A percentile compares a stretch with the other conserved stretches of the same genome.
Evolutionary conservation across 2,797 vertebrate genomes (phyloP).

Genomic region (Chaenodraco wilsoni): DNA sequence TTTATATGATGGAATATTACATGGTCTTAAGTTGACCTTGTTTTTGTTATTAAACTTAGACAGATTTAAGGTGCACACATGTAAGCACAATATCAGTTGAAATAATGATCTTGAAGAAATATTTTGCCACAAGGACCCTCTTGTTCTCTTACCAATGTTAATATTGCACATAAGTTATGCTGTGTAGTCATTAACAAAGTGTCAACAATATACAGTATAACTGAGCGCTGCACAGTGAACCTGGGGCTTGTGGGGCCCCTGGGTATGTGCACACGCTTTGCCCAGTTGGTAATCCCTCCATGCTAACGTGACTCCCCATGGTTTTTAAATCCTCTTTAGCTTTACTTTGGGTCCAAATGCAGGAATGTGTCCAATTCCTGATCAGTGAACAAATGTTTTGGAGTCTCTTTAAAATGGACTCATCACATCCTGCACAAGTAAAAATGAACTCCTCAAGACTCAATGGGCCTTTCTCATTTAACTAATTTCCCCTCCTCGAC

Average conservation of each 20-base stretch:
- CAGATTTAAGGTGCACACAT: background rate
- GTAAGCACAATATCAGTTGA: background rate
- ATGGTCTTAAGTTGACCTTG: background rate
- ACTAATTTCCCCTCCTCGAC: too few species aligned
- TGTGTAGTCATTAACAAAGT: background rate
- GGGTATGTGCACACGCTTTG: background rate
- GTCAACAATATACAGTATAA: background rate
- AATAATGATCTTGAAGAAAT: background rate
- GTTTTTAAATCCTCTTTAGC: background rate
- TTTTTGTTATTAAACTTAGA: background rate
- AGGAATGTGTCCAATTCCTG: background rate
- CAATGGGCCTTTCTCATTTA: background rate
- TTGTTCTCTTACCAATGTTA: background rate
- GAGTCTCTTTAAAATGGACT: background rate
- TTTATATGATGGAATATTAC: background rate
- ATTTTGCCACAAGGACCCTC: background rate
- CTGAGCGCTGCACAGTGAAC: conserved; percentile 6
- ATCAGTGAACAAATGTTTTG: background rate
- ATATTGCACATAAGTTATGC: background rate
- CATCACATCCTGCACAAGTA: background rate
- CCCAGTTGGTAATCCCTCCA: background rate
- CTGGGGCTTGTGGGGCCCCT: background rate
- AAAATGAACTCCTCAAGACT: background rate
- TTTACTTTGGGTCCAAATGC: conserved; percentile 3
- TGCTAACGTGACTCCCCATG: background rate